phyloP scores from a whole-genome alignment of 2,888 invertebrate genomes.

The Molanna angustata region DNA sequence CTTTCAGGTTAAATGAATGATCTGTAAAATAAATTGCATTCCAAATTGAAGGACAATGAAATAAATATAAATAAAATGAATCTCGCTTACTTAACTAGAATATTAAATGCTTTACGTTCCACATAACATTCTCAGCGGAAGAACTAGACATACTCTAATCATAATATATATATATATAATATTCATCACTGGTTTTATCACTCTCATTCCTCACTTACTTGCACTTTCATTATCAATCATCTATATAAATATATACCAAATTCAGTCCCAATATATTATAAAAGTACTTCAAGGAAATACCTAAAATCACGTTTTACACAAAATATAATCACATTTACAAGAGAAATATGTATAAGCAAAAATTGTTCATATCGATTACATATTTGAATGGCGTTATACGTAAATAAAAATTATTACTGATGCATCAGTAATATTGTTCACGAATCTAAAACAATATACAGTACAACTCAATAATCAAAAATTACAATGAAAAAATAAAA shows the following conservation, averaged over 20 bases:
- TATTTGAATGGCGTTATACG: no score
- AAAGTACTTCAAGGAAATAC: constrained; percentile 15
- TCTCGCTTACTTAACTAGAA: constrained; percentile 12
- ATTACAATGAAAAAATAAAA: no score
- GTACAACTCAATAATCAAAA: no score
- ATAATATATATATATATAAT: no score
- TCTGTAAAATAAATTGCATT: neutral
- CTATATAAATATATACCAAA: constrained; percentile 3
- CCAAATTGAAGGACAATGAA: neutral
- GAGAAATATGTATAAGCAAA: no score
- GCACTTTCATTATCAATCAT: constrained; percentile 11
- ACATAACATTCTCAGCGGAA: constrained; percentile 9
- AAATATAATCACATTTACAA: neutral
- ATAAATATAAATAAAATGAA: neutral
- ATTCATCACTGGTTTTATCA: constrained; percentile 12
- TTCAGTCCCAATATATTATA: constrained; percentile 16
- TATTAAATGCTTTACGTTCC: constrained; percentile 16
- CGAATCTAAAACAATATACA: no score
- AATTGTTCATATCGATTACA: no score
- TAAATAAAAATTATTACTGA: no score
- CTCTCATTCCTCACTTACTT: constrained; percentile 9
- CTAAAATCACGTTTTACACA: neutral
- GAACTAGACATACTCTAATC: constrained; percentile 12
- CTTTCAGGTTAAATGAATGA: neutral
- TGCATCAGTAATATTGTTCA: no score